Evolutionary conservation across 2,888 invertebrate species (phyloP), one percentile per base, ranked within the genome.

Genomic region (Netelia virgata): DNA sequence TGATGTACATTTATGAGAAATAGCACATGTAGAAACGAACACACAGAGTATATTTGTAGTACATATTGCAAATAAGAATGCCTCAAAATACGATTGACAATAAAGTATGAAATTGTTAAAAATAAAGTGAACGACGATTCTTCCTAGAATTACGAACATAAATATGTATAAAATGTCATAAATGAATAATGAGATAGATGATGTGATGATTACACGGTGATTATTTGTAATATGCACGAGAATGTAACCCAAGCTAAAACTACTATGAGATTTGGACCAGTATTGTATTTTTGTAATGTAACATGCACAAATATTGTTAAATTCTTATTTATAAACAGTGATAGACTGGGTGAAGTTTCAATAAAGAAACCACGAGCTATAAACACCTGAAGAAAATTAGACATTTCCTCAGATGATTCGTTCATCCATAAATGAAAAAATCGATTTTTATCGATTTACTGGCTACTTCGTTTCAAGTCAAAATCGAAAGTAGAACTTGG

Each of bases 51-150:
- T 18, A n/a, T 57, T 57, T 18, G 16, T 57, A 18, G 5, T 5
- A 2, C 11, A 64, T 5, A 53, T 61, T 61, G n/a, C 66, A 53
- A 66, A 72, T 43, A 20, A 78, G 18, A 61, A 82, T 68, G 41
- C 20, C n/a, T 63, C 53, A 77, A 14, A 64, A 64, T 55, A 41
- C 47, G 55, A 20, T 57, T 16, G n/a, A 66, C 1, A 47, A 70
- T 28, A 16, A 63, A 36, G 59, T 10, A 61, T 43, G 36, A 72
- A 14, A 36, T 14, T 1, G 43, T 3, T 14, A 28, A 41, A 75
- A 73, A n/a, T 1, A 20, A 9, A 64, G 66, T 57, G 28, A 10
- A 68, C 55, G 36, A 59, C 1, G 57, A 59, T 64, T 69, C 53
- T 72, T 76, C 28, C 36, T 20, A 61, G 23, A 14, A 43, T 10